Base-by-base conservation (phyloP, 2,113 vertebrate genomes). In the Mohoua ochrocephala region DNA sequence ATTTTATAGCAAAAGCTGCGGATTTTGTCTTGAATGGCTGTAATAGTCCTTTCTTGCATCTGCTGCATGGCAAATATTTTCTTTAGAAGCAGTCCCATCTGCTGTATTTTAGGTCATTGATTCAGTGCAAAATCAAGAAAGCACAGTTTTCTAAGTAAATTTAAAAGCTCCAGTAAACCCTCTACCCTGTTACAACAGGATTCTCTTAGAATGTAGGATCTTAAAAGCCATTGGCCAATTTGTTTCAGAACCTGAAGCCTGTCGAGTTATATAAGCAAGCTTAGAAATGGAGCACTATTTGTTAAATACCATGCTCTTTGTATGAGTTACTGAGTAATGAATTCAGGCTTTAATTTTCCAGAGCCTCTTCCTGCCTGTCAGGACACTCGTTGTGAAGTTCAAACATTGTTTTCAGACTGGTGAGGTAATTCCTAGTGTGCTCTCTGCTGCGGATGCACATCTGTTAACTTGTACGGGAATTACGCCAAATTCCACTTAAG, bases 351-450 rank as follows among this genome's bases (percentile, higher is more conserved):
- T 35, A 84, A 45, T 89, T 96, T 96, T 89, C 61, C 89, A 92
- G 42, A 93, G 70, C 39, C 21, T 63, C 65, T 95, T 97, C 90
- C 93, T 97, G 87, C 45, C 41, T 57, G n/a, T 88, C 45, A 61
- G 84, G 81, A 67, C 49, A 84, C 54, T 88, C 81, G 35, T 69
- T 96, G 78, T 87, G 82, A 79, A 85, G 45, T 88, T 94, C 83
- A 97, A 93, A 86, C 81, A 47, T 39, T 81, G 91, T 97, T 97
- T 96, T 94, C 39, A 59, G 65, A 12, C 61, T 71, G 53, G 18
- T 95, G 94, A 95, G 89, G 91, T 96, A 96, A 89, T 94, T 96
- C 60, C 73, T 91, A 75, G 52, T 64, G 56, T 89, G 68, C 37
- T 87, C 15, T 41, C 65, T 80, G 44, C 45, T 77, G 61, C 42